phyloP scores from a whole-genome alignment of 2,888 invertebrate genomes.

The Sarcophaga rosellei region DNA sequence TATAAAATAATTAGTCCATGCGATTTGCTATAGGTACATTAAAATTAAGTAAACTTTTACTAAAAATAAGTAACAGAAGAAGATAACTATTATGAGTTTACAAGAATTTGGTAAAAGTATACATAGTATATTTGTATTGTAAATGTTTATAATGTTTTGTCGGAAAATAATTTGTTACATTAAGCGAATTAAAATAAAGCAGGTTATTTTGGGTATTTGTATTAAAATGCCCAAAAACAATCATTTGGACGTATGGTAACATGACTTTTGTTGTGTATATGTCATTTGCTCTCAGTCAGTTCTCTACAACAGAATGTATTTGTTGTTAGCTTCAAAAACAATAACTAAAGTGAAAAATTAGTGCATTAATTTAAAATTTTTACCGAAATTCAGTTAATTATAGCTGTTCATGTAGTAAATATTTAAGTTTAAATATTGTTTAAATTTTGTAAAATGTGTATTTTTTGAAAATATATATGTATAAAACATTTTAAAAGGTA shows the following conservation, averaged over 20 bases:
- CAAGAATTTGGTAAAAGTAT: no score
- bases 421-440: neutral
- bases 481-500: neutral
- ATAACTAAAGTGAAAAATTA: conserved; percentile 22
- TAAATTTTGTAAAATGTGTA: neutral
- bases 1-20: no score
- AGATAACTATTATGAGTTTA: no score
- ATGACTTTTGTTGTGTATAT: conserved; percentile 36
- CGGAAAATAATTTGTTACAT: no score
- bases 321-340: conserved; percentile 45
- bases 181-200: no score
- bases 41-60: no score
- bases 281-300: conserved; percentile 42
- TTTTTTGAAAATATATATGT: neutral
- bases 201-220: no score
- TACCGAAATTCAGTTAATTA: conserved; percentile 7
- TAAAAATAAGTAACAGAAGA: no score
- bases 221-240: conserved; percentile 43
- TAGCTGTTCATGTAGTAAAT: conserved; percentile 3
- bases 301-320: conserved; percentile 54
- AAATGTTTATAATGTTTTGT: no score
- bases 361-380: conserved; percentile 22
- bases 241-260: conserved; percentile 26
- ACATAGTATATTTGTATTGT: no score
- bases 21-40: no score